Evolutionary conservation across 2,888 invertebrate species (phyloP).

Genomic region (Bedellia somnulentella): DNA sequence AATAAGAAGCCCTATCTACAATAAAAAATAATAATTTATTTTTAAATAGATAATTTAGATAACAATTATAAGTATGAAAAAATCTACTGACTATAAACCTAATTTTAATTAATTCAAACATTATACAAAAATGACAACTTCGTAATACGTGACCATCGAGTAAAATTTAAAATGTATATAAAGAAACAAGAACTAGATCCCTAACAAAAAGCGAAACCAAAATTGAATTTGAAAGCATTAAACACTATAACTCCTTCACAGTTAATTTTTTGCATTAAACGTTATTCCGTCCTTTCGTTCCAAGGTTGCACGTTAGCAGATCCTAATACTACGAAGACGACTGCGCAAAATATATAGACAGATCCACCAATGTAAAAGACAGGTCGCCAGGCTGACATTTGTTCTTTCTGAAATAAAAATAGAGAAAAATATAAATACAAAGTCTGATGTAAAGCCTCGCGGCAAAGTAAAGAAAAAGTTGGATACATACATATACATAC

Average conservation of each 20-base stretch:
- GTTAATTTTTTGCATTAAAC: not conserved
- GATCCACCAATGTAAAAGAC: not conserved
- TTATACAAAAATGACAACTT: too few relatives aligned
- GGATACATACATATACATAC: not conserved
- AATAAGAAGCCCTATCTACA: constrained; percentile 55
- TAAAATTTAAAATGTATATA: too few relatives aligned
- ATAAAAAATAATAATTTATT: constrained; percentile 8
- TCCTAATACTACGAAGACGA: not conserved
- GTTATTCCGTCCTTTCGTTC: not conserved
- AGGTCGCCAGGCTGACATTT: not conserved
- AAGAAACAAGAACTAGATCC: too few relatives aligned
- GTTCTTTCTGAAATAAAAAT: too few relatives aligned
- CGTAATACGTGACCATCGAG: too few relatives aligned
- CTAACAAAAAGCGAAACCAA: not conserved
- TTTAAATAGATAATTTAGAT: too few relatives aligned
- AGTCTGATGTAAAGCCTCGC: not conserved
- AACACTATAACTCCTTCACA: not conserved
- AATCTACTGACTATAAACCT: too few relatives aligned
- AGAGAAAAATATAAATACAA: not conserved
- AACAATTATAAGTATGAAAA: too few relatives aligned
- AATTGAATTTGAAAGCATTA: not conserved
- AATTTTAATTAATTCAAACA: too few relatives aligned
- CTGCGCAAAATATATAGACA: not conserved
- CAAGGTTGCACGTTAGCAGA: not conserved
- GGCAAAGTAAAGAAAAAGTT: not conserved